These are phyloP conservation scores for Acleris holmiana DNA, from an alignment of 2,888 invertebrate species.

Conservation along the genomic window DNA sequence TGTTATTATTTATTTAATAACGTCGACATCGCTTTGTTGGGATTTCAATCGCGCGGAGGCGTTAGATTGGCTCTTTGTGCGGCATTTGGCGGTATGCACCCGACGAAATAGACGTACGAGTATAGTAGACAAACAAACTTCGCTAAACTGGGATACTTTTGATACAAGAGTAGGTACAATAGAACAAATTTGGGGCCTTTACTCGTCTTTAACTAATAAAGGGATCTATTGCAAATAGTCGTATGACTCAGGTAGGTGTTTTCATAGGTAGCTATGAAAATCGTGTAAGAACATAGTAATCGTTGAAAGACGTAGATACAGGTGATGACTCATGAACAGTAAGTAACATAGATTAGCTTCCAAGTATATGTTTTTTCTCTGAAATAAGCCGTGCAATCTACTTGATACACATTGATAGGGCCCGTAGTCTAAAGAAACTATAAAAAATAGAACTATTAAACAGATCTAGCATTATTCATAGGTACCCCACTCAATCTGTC, in stretches of 20 bases:
- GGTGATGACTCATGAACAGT: slow-evolving; percentile 13
- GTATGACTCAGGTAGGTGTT: no score
- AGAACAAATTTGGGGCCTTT: background rate
- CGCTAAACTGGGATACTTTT: slow-evolving; percentile 11
- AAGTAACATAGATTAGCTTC: slow-evolving; percentile 18
- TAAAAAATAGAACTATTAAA: no score
- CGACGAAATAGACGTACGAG: slow-evolving; percentile 41
- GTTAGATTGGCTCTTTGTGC: slow-evolving; percentile 52
- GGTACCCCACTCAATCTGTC: no score
- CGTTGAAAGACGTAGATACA: no score
- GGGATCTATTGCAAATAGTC: no score
- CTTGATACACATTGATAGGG: background rate
- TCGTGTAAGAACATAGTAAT: no score
- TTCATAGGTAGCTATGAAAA: no score
- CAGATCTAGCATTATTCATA: no score
- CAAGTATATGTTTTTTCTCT: slow-evolving; percentile 11
- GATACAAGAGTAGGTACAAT: background rate
- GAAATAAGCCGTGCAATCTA: slow-evolving; percentile 11
- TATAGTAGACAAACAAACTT: slow-evolving; percentile 23
- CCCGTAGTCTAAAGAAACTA: background rate
- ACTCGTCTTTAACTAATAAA: background rate
- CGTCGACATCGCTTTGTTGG: slow-evolving; percentile 69
- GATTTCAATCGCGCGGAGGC: slow-evolving; percentile 63
- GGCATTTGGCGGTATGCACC: slow-evolving; percentile 43
- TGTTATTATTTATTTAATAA: slow-evolving; percentile 82